Base-by-base conservation (phyloP, 2,797 vertebrate species). In the Lagodon rhomboides region DNA sequence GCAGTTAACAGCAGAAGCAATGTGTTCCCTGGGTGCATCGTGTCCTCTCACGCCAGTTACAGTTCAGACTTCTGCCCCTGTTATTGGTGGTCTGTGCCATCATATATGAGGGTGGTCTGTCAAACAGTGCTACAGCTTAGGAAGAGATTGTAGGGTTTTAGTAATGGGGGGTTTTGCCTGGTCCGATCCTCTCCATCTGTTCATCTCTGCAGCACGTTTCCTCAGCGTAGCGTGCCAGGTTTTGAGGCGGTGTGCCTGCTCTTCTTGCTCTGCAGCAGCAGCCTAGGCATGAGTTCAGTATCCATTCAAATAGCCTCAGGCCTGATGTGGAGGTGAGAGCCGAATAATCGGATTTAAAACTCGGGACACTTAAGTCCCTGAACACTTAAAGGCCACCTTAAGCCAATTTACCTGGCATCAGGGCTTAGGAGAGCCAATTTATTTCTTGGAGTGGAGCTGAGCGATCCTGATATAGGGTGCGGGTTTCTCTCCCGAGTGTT, bases 371-470 rank as follows among this genome's bases (percentile, higher is more conserved):
- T 90, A 90, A 95, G 87, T 94, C 93, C 87, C 91, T 72, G 77
- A 92, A 94, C 89, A 88, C 85, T 94, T 94, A 93, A 94, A 94
- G 91, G 90, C 89, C 91, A 95, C 87, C 91, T 86, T 93, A 95
- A 95, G 94, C 93, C 94, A 94, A 95, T 95, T 95, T 95, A 94
- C 94, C 93, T 94, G 92, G 87, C 93, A 91, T 90, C 86, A 56
- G 85, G 92, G 86, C 91, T 93, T 93, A 92, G 85, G 88, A 91
- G 87, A 92, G 91, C 68, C 91, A 93, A 92, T 95, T 95, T 93
- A 94, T 94, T 92, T 93, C 91, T 89, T 85, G 87, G 87, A 90
- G 85, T 86, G 72, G 81, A 89, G 91, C 90, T 86, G 84, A 82
- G 82, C 62, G 75, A 85, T 88, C 84, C 89, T 85, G 91, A 92